Evolutionary conservation across 2,797 vertebrate genomes (phyloP).

Genomic region (Allobates femoralis): DNA sequence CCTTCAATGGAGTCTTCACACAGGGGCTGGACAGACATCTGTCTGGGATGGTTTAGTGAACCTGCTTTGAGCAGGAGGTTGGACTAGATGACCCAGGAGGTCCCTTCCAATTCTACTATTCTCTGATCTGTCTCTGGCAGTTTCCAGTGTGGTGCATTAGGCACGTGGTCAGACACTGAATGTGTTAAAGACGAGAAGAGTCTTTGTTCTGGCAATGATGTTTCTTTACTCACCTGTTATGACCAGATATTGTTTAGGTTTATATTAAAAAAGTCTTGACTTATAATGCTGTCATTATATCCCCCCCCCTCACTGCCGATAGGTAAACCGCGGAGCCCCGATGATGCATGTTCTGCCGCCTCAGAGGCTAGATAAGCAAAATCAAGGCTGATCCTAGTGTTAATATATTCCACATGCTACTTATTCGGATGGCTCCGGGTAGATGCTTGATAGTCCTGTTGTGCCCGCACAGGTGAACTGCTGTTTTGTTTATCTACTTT

Average conservation of each 20-base stretch:
- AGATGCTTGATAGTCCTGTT: conserved; percentile 4
- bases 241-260: not conserved
- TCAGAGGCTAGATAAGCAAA: not conserved
- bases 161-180: not conserved
- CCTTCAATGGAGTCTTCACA: too few relatives aligned
- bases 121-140: not conserved
- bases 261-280: not conserved
- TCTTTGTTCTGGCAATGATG: not conserved
- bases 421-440: conserved; percentile 4
- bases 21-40: too few relatives aligned
- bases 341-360: conserved; percentile 7
- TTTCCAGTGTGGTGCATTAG: not conserved
- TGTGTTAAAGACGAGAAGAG: not conserved
- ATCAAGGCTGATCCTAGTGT: conserved; percentile 1
- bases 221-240: not conserved
- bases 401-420: conserved; percentile 27
- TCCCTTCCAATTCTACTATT: too few relatives aligned
- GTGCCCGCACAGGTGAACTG: not conserved
- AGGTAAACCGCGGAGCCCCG: not conserved
- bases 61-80: too few relatives aligned
- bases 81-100: too few relatives aligned
- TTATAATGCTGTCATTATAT: not conserved
- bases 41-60: too few relatives aligned
- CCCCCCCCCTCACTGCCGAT: not conserved
- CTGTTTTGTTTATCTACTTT: conserved; percentile 11